Evolutionary conservation across 2,888 invertebrate species (phyloP).

Genomic region (Cheilosia vulpina): DNA sequence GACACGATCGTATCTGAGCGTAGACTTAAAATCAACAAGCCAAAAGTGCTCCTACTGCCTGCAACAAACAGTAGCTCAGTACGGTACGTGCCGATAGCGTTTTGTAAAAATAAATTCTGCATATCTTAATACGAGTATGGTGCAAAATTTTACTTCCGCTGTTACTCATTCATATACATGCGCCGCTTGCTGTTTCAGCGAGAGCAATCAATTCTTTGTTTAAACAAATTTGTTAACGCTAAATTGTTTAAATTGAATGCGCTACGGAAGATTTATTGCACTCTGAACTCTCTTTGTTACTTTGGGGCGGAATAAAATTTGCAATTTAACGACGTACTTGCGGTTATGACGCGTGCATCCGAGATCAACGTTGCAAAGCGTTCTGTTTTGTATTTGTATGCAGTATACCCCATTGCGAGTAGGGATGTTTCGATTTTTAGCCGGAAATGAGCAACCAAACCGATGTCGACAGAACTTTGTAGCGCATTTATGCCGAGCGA

Average conservation of each 20-base stretch:
- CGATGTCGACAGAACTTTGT: background rate
- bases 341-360: conserved; percentile 24
- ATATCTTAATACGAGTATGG: conserved; percentile 48
- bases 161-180: conserved; percentile 2
- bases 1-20: conserved; percentile 20
- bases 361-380: conserved; percentile 1
- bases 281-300: conserved; percentile 13
- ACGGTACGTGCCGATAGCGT: conserved; percentile 50
- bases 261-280: conserved; percentile 42
- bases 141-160: conserved; percentile 59
- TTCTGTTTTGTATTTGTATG: background rate
- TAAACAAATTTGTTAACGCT: conserved; percentile 53
- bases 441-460: conserved; percentile 19
- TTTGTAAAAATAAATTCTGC: conserved; percentile 35
- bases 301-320: conserved; percentile 26
- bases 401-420: background rate
- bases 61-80: conserved; percentile 12
- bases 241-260: conserved; percentile 60
- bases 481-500: background rate
- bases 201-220: conserved; percentile 59
- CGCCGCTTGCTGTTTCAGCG: background rate
- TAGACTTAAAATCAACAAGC: conserved; percentile 38
- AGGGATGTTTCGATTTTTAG: background rate
- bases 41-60: conserved; percentile 7
- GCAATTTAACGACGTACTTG: conserved; percentile 26